These are phyloP conservation scores for Drosophila punjabiensis DNA, from an alignment of 1,140 invertebrate species.

Conservation along the genomic window DNA sequence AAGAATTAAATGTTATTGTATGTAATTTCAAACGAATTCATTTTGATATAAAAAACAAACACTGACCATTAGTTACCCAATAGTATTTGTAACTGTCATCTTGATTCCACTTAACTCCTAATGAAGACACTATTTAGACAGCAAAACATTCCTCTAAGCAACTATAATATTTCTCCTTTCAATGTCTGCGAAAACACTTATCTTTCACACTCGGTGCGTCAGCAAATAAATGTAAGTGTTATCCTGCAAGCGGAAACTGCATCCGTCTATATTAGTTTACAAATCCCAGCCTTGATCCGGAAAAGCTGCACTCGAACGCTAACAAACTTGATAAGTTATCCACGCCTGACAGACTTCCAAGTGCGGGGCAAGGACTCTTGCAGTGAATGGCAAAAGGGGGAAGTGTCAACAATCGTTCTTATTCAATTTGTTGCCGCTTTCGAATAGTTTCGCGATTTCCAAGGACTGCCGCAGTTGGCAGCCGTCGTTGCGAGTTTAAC, in stretches of 20 bases:
- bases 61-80: neutral
- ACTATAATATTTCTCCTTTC: constrained; percentile 7
- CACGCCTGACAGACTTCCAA: constrained; percentile 11
- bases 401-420: constrained; percentile 64
- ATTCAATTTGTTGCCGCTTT: constrained; percentile 65
- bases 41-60: neutral
- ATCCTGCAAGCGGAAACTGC: constrained; percentile 24
- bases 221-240: constrained; percentile 57
- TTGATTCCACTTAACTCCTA: neutral
- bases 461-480: constrained; percentile 24
- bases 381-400: constrained; percentile 4
- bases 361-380: constrained; percentile 6
- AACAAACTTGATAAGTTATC: constrained; percentile 57
- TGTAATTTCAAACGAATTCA: neutral
- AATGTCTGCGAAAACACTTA: constrained; percentile 9
- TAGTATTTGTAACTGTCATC: neutral
- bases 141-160: no score
- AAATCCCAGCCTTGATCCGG: constrained; percentile 29
- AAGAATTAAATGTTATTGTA: neutral
- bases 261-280: constrained; percentile 36
- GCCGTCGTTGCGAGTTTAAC: constrained; percentile 54
- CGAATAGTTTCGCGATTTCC: constrained; percentile 40
- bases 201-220: constrained; percentile 19
- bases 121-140: neutral
- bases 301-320: constrained; percentile 36